These are phyloP conservation scores for Trinectes maculatus DNA, from an alignment of 2,113 vertebrate genomes.

Conservation along the genomic window DNA sequence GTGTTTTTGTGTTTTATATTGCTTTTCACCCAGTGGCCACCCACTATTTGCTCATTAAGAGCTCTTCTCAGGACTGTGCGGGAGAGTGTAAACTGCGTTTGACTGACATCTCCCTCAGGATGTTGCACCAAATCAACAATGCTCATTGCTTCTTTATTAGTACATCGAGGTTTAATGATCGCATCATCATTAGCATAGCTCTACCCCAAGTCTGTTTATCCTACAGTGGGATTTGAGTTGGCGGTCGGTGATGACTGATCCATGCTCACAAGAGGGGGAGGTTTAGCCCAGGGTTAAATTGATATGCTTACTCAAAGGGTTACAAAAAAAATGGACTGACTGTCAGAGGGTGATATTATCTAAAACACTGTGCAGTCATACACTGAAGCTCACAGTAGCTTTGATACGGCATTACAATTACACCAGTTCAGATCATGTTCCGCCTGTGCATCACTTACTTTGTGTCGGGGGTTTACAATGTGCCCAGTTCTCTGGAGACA, in stretches of 20 bases:
- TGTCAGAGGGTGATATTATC: neutral
- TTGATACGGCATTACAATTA: neutral
- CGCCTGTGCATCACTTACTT: slow-evolving; percentile 2
- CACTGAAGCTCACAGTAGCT: neutral
- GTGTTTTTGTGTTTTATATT: neutral
- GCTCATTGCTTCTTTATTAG: neutral
- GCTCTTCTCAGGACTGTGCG: no score
- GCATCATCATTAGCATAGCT: neutral
- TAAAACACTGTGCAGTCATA: neutral
- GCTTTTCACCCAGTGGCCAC: no score
- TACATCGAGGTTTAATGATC: neutral
- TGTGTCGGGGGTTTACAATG: neutral
- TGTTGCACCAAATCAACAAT: neutral
- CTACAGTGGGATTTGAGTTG: neutral
- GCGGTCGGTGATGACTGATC: no score
- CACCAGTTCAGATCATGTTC: neutral
- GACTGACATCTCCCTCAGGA: neutral
- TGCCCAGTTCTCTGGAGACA: neutral
- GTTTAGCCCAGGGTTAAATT: neutral
- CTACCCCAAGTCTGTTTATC: neutral
- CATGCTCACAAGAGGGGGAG: neutral
- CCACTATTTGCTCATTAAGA: no score
- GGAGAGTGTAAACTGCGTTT: neutral
- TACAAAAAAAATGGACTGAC: neutral
- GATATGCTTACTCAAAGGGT: neutral